These are phyloP conservation scores for Drosophila subpulchrella DNA, from an alignment of 1,140 invertebrate species.

Conservation along the genomic window DNA sequence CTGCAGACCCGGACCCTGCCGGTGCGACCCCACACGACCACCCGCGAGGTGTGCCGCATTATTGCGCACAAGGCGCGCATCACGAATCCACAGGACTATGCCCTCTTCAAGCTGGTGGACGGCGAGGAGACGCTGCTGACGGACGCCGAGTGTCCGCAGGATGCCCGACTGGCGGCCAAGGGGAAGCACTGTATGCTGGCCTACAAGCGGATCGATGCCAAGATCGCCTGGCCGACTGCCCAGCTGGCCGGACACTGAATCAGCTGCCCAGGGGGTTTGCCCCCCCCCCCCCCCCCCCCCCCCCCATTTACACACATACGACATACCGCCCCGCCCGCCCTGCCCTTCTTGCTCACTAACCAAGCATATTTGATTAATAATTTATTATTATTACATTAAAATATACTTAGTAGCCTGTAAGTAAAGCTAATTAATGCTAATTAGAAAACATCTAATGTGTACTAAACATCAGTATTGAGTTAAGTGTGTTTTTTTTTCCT, in stretches of 20 bases:
- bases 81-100: constrained; percentile 98
- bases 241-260: constrained; percentile 52
- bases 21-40: constrained; percentile 95
- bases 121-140: constrained; percentile 95
- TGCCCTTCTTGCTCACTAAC: constrained; percentile 74
- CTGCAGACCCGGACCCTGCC: constrained; percentile 96
- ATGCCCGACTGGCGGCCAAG: constrained; percentile 89
- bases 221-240: constrained; percentile 96
- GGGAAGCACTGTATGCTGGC: constrained; percentile 95
- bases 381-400: constrained; percentile 83
- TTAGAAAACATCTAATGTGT: constrained; percentile 77
- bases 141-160: constrained; percentile 96
- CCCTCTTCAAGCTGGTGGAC: constrained; percentile 95
- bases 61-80: constrained; percentile 96
- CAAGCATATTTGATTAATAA: constrained; percentile 82
- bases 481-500: constrained; percentile 66
- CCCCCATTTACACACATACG: neutral
- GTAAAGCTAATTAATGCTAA: constrained; percentile 75
- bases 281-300: too few relatives aligned
- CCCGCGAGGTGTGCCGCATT: constrained; percentile 95
- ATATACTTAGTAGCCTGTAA: constrained; percentile 81
- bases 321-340: neutral
- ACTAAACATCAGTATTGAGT: constrained; percentile 81
- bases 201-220: constrained; percentile 97
- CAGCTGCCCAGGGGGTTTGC: neutral